Base-by-base conservation (phyloP, 2,113 vertebrate species). In the Marmota monax region DNA sequence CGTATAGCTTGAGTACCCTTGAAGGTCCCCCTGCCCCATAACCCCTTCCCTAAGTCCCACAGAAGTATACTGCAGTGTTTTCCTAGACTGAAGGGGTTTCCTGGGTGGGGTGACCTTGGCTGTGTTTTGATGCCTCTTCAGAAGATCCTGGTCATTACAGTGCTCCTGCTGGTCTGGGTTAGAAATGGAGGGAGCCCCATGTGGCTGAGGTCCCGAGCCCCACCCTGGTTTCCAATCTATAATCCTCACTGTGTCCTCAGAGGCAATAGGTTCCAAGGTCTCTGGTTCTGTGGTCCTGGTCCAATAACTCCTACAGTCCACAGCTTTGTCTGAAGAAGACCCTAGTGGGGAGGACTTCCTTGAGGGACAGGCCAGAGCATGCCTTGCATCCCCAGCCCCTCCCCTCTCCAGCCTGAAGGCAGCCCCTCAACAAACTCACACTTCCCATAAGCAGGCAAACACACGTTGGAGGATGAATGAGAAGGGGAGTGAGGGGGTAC, bases 51-150 rank as follows among this genome's bases (percentile, higher is more conserved):
- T 29, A 42, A 37, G 48, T 12, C 58, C 82, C 29, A 29, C n/a
- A 76, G 53, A 0, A 17, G 58, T 17, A 42, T 70, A 95, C 0
- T 1, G 45, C 1, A 22, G 70, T 74, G 58, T 23, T 17, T 84
- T 39, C n/a, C 65, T n/a, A n/a, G 22, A 32, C 61, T 22, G 65
- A 65, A 56, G 77, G 79, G 53, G 42, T 39, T 63, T 72, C 74
- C 67, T 13, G 0, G 51, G 23, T 45, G 29, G 23, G 34, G 27
- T 87, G 77, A 97, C 97, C 98, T 98, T 97, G 85, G 56, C 11
- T 45, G 61, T 0, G 34, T 32, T n/a, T 17, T 48, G 61, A 16
- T 34, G 53, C 67, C 20, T 86, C 96, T 94, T 97, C 39, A 92
- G 72, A 72, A 90, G 42, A 7, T 97, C 92, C 37, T 93, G 94